A percentile compares a stretch with the other conserved stretches of the same genome.
Conservation (phyloP, 1,140 invertebrate genomes). For the Leucophenga varia region DNA sequence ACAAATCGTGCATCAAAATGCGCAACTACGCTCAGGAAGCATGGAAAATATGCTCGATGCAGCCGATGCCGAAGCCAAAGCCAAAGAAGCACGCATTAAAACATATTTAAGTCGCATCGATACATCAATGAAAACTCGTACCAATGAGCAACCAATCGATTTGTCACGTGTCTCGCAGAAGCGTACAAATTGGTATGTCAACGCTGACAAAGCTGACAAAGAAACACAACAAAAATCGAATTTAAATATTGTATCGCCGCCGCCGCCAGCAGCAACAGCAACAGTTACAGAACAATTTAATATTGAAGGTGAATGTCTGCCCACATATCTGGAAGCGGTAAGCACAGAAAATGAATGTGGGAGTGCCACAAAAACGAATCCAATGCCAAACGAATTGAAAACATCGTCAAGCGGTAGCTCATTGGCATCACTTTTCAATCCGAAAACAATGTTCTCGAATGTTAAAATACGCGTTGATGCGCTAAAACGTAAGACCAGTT, state of each 20-base stretch:
- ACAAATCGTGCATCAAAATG: conserved; percentile 51
- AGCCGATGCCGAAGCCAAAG: conserved; percentile 2
- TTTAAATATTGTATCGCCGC: too few relatives aligned
- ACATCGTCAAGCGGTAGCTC: conserved; percentile 12
- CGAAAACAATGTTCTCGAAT: conserved; percentile 39
- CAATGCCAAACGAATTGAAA: conserved; percentile 5
- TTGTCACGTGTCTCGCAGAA: conserved; percentile 26
- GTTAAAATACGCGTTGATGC: conserved; percentile 42
- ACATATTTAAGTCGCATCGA: conserved; percentile 32
- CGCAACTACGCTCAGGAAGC: conserved; percentile 40
- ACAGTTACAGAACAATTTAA: conserved; percentile 12
- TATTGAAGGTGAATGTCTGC: conserved; percentile 46
- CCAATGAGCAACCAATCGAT: conserved; percentile 21
- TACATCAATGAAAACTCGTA: background rate
- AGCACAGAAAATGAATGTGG: too few relatives aligned
- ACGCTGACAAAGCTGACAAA: conserved; percentile 14
- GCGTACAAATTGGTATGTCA: conserved; percentile 49
- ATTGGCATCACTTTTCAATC: conserved; percentile 34
- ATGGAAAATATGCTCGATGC: conserved; percentile 39
- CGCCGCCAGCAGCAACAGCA: background rate
- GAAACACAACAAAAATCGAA: too few relatives aligned
- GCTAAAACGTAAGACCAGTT: conserved; percentile 44
- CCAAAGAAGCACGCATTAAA: conserved; percentile 22
- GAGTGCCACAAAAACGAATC: conserved; percentile 4
- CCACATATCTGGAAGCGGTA: conserved; percentile 47